A percentile compares a stretch with the other conserved stretches of the same genome.
These are phyloP conservation scores for Ostrea edulis DNA, from an alignment of 1,140 invertebrate species.

Conservation along the genomic window DNA sequence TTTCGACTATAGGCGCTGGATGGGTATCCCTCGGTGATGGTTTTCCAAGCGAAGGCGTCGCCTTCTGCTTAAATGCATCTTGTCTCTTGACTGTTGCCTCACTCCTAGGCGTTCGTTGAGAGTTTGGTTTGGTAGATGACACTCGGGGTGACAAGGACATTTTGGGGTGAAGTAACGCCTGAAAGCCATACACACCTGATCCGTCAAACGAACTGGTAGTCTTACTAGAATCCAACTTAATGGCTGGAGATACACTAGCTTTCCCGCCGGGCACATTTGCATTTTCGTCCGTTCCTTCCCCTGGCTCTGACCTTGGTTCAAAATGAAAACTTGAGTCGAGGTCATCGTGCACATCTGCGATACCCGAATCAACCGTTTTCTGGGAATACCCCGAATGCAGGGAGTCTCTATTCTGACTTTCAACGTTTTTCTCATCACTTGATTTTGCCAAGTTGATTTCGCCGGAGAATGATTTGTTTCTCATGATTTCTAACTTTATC, in stretches of 20 bases:
- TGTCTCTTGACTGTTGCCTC: background rate
- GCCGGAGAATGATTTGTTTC: slow-evolving; percentile 35
- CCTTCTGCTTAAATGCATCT: slow-evolving; percentile 26
- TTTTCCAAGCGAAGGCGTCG: background rate
- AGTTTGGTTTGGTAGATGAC: background rate
- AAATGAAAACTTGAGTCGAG: background rate
- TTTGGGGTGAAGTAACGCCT: slow-evolving; percentile 23
- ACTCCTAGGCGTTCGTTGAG: background rate
- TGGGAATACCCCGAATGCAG: slow-evolving; percentile 4
- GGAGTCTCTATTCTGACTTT: slow-evolving; percentile 12
- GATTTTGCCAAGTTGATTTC: background rate
- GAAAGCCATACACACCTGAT: slow-evolving; percentile 24
- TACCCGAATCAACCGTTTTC: background rate
- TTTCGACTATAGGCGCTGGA: background rate
- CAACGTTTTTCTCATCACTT: background rate
- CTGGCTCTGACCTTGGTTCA: background rate
- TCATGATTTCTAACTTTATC: slow-evolving; percentile 33
- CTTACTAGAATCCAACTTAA: background rate
- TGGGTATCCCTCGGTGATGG: background rate
- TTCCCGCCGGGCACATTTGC: background rate
- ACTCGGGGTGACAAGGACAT: background rate
- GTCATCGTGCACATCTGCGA: slow-evolving; percentile 2
- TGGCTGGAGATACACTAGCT: background rate
- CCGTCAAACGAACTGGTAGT: background rate
- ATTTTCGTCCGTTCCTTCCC: slow-evolving; percentile 21